These are phyloP conservation scores for Sebastes schlegelii DNA, from an alignment of 2,113 vertebrate species.

Conservation along the genomic window DNA sequence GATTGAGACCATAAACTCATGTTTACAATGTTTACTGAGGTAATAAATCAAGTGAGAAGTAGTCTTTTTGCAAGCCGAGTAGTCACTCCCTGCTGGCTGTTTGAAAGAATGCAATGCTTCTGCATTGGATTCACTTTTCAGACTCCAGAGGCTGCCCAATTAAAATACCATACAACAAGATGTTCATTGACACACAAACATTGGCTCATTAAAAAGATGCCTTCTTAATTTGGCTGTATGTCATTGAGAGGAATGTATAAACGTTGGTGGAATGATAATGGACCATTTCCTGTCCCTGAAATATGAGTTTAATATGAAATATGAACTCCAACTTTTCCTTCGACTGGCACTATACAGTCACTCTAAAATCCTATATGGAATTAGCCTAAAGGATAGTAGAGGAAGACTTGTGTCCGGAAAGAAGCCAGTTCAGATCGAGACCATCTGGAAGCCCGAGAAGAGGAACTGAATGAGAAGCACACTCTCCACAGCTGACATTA, in stretches of 20 bases:
- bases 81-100: no score
- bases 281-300: background rate
- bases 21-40: no score
- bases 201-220: background rate
- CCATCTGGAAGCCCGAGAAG: constrained; percentile 43
- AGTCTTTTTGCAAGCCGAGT: no score
- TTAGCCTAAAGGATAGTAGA: constrained; percentile 19
- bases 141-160: no score
- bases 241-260: background rate
- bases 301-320: background rate
- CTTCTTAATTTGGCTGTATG: background rate
- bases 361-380: constrained; percentile 9
- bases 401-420: constrained; percentile 27
- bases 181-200: background rate
- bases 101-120: no score
- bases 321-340: constrained; percentile 19
- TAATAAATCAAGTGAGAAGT: no score
- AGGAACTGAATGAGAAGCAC: constrained; percentile 35
- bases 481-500: constrained; percentile 56
- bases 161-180: background rate
- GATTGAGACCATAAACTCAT: no score
- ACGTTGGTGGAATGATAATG: background rate
- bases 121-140: no score
- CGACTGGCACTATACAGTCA: background rate
- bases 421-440: constrained; percentile 36